These are phyloP conservation scores for Micromesistius poutassou DNA, from an alignment of 2,797 vertebrate genomes.

Conservation along the genomic window DNA sequence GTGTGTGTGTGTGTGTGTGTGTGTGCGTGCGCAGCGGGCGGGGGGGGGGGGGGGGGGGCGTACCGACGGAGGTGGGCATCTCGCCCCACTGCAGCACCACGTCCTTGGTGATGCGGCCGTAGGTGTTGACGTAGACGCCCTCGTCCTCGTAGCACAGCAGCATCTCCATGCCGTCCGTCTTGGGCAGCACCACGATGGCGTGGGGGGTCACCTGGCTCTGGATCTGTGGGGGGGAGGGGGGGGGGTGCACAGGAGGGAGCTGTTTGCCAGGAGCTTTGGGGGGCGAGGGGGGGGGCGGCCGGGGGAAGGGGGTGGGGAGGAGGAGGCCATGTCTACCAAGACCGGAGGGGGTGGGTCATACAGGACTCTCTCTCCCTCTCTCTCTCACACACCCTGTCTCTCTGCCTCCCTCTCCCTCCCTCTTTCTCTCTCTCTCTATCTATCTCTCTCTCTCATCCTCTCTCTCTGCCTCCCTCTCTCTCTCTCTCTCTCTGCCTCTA, in stretches of 20 bases:
- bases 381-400: not conserved
- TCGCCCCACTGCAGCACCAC: constrained; percentile 99
- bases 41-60: constrained; percentile 63
- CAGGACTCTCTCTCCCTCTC: not conserved
- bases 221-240: constrained; percentile 77
- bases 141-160: constrained; percentile 99
- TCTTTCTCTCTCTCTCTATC: not conserved
- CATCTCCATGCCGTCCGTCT: constrained; percentile 99
- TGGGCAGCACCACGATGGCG: constrained; percentile 97
- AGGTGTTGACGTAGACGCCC: constrained; percentile 97
- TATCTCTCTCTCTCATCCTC: not conserved
- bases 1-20: not conserved
- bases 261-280: constrained; percentile 38
- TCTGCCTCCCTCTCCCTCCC: constrained; percentile 1
- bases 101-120: constrained; percentile 97
- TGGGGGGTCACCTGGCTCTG: constrained; percentile 98
- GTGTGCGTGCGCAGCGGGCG: constrained; percentile 36
- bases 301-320: constrained; percentile 28
- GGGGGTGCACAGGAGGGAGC: constrained; percentile 29
- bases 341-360: too few species aligned
- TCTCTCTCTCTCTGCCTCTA: constrained; percentile 11
- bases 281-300: constrained; percentile 4
- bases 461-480: not conserved
- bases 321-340: too few species aligned
- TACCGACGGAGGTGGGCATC: constrained; percentile 99